These are phyloP conservation scores for Lanistes nyassanus DNA, from an alignment of 1,140 invertebrate genomes.

Conservation along the genomic window DNA sequence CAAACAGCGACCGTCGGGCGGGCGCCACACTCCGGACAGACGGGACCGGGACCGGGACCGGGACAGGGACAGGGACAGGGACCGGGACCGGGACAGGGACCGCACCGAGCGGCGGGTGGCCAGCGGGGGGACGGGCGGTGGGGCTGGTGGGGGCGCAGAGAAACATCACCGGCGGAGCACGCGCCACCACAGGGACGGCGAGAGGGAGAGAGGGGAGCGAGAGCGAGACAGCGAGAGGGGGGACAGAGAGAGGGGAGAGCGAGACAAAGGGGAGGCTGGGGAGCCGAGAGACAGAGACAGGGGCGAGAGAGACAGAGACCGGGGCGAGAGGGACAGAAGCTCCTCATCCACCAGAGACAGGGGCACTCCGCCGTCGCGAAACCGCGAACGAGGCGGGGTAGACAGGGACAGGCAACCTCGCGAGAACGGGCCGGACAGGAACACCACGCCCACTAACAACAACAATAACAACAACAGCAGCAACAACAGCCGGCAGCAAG, in stretches of 20 bases:
- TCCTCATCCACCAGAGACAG: background rate
- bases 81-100: background rate
- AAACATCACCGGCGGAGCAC: conserved; percentile 16
- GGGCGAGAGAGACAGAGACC: background rate
- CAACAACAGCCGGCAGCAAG: conserved; percentile 2
- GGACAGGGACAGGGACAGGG: background rate
- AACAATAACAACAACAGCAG: conserved; percentile 13
- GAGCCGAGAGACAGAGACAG: background rate
- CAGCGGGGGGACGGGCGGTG: background rate
- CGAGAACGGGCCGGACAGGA: background rate
- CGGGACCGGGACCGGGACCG: background rate
- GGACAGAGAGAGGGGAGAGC: conserved; percentile 3
- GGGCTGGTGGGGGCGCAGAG: background rate
- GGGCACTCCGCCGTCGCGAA: background rate
- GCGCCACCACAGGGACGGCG: conserved; percentile 22
- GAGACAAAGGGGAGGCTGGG: background rate
- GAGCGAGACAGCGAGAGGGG: conserved; percentile 12
- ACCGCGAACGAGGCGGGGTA: background rate
- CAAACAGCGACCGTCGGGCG: conserved; percentile 34
- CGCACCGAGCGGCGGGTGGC: background rate
- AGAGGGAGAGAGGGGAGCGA: background rate
- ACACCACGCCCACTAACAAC: conserved; percentile 4
- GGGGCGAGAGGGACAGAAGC: background rate
- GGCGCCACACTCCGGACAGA: conserved; percentile 1
- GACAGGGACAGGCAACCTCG: background rate